Evolutionary conservation across 2,113 vertebrate genomes (phyloP).

Genomic region (Heterotis niloticus): DNA sequence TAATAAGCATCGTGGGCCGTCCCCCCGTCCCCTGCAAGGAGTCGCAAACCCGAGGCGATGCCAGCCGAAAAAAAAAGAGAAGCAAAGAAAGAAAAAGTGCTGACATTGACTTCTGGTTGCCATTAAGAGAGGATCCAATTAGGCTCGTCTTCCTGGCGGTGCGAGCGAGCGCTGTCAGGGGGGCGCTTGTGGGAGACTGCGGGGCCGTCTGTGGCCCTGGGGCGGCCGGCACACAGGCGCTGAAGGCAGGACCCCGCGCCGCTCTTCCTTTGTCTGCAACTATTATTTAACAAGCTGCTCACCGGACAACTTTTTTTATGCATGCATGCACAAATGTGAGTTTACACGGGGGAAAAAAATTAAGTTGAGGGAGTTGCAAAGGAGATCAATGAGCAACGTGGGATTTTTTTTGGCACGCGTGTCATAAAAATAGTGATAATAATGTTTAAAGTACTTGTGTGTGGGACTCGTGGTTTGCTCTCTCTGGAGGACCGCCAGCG

Average conservation of each 20-base stretch:
- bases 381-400: not conserved
- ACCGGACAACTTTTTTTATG: constrained; percentile 6
- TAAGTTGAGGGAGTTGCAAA: not conserved
- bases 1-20: not conserved
- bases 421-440: too few species aligned
- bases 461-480: too few species aligned
- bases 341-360: not conserved
- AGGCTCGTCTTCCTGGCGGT: constrained; percentile 4
- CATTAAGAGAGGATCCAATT: constrained; percentile 31
- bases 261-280: not conserved
- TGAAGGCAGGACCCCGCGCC: not conserved
- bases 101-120: constrained; percentile 5
- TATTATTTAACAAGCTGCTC: not conserved
- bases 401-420: too few species aligned
- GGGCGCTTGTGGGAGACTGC: constrained; percentile 19
- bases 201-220: not conserved
- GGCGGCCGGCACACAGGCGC: not conserved
- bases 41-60: constrained; percentile 5
- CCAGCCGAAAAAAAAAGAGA: not conserved
- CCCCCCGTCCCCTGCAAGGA: constrained; percentile 13
- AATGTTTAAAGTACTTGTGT: too few species aligned
- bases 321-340: constrained; percentile 6
- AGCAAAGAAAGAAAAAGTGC: constrained; percentile 1
- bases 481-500: too few species aligned
- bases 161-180: constrained; percentile 12